These are phyloP conservation scores for Cryptus viduatorius DNA, from an alignment of 2,888 invertebrate species.

Conservation along the genomic window DNA sequence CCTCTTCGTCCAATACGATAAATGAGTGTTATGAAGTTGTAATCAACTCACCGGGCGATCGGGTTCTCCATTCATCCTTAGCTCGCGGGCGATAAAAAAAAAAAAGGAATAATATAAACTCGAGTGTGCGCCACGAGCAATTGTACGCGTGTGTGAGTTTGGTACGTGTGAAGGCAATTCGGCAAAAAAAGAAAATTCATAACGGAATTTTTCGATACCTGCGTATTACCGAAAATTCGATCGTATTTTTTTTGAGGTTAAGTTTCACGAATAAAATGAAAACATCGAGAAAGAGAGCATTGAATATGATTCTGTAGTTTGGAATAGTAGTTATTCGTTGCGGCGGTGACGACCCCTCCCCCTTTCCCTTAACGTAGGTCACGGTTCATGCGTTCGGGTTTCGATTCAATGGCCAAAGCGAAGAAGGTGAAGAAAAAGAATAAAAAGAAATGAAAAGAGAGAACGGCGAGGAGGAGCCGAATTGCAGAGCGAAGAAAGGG, in stretches of 20 bases:
- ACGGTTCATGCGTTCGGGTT: conserved; percentile 60
- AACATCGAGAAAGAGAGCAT: background rate
- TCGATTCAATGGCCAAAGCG: conserved; percentile 62
- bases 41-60: conserved; percentile 57
- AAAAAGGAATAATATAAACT: conserved; percentile 23
- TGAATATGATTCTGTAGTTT: conserved; percentile 14
- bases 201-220: too few species aligned
- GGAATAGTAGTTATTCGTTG: background rate
- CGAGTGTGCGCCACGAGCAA: background rate
- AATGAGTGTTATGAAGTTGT: conserved; percentile 62
- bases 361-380: conserved; percentile 45
- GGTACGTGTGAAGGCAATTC: background rate
- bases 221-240: background rate
- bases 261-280: background rate
- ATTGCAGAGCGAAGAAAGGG: conserved; percentile 33
- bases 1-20: conserved; percentile 57
- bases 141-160: background rate
- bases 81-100: conserved; percentile 21
- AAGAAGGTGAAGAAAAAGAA: conserved; percentile 10
- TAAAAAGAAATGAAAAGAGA: conserved; percentile 13
- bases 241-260: background rate
- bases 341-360: background rate
- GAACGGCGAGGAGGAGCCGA: conserved; percentile 44
- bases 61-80: conserved; percentile 52
- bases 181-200: background rate